Conservation (phyloP, 2,113 vertebrate genomes). For the Aphyosemion australe region DNA sequence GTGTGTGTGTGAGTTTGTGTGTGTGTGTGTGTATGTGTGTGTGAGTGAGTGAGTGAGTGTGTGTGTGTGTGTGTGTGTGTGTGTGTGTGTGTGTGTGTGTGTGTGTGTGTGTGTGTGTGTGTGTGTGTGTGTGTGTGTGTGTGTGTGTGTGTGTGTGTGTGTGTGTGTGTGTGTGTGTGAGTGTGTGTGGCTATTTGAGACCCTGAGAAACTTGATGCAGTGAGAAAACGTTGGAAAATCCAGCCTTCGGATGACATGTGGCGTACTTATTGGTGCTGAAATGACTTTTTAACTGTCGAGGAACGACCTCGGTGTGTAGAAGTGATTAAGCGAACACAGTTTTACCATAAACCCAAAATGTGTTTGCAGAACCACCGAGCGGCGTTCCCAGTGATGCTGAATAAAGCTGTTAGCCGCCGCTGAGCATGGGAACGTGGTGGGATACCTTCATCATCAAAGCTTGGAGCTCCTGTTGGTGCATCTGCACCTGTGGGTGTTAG, state of each 20-base stretch:
- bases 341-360: slow-evolving; percentile 61
- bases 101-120: slow-evolving; percentile 6
- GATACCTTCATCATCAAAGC: too few relatives aligned
- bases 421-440: neutral
- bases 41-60: neutral
- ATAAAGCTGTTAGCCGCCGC: slow-evolving; percentile 46
- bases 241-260: slow-evolving; percentile 52
- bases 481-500: slow-evolving; percentile 1
- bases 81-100: slow-evolving; percentile 10
- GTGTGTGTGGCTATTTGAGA: slow-evolving; percentile 37
- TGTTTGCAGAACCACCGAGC: slow-evolving; percentile 57
- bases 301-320: slow-evolving; percentile 68
- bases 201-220: slow-evolving; percentile 63
- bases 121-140: slow-evolving; percentile 26
- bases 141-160: slow-evolving; percentile 20
- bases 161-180: slow-evolving; percentile 17
- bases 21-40: neutral
- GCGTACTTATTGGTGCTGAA: slow-evolving; percentile 54
- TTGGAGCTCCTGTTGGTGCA: neutral
- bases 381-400: slow-evolving; percentile 51
- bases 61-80: slow-evolving; percentile 7
- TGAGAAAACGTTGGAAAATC: slow-evolving; percentile 64
- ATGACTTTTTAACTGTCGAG: slow-evolving; percentile 67
- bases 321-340: slow-evolving; percentile 65
- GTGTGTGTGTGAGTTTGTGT: too few relatives aligned